A percentile compares a stretch with the other conserved stretches of the same genome.
Evolutionary conservation across 1,140 invertebrate species (phyloP).

Genomic region (Drosophila nigrodunni): DNA sequence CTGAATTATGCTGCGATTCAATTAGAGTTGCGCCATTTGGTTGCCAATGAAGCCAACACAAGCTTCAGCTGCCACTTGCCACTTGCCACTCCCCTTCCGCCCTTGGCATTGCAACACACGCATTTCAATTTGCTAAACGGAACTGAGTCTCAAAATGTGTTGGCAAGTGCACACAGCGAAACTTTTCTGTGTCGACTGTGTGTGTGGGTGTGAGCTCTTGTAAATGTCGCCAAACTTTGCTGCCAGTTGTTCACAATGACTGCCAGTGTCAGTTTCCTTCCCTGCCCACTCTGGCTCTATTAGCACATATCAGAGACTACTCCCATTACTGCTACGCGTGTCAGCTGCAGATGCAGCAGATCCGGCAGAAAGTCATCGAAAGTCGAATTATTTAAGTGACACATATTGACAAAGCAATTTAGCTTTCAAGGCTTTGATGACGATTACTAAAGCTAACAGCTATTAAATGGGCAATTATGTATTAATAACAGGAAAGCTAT

Average conservation of each 20-base stretch:
- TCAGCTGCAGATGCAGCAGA: slow-evolving; percentile 20
- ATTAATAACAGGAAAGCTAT: neutral
- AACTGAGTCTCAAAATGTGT: slow-evolving; percentile 32
- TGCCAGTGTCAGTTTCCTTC: slow-evolving; percentile 16
- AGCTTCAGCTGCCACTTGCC: slow-evolving; percentile 1
- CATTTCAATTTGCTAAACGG: slow-evolving; percentile 47
- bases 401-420: slow-evolving; percentile 21
- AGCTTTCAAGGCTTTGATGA: slow-evolving; percentile 42
- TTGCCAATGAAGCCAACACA: slow-evolving; percentile 26
- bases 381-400: slow-evolving; percentile 9
- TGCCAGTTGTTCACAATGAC: slow-evolving; percentile 40
- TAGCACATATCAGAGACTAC: slow-evolving; percentile 18
- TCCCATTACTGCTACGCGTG: slow-evolving; percentile 1
- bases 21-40: slow-evolving; percentile 57
- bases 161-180: slow-evolving; percentile 35
- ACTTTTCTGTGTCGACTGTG: slow-evolving; percentile 12
- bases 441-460: slow-evolving; percentile 15
- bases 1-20: slow-evolving; percentile 52
- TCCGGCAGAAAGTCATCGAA: slow-evolving; percentile 8
- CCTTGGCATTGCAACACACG: slow-evolving; percentile 31
- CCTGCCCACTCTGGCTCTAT: slow-evolving; percentile 4
- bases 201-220: slow-evolving; percentile 14
- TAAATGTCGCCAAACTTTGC: slow-evolving; percentile 40
- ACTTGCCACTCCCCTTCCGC: neutral
- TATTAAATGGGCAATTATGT: slow-evolving; percentile 49